Evolutionary conservation across 1,140 invertebrate species (phyloP).

Genomic region (Orchestia grillus): DNA sequence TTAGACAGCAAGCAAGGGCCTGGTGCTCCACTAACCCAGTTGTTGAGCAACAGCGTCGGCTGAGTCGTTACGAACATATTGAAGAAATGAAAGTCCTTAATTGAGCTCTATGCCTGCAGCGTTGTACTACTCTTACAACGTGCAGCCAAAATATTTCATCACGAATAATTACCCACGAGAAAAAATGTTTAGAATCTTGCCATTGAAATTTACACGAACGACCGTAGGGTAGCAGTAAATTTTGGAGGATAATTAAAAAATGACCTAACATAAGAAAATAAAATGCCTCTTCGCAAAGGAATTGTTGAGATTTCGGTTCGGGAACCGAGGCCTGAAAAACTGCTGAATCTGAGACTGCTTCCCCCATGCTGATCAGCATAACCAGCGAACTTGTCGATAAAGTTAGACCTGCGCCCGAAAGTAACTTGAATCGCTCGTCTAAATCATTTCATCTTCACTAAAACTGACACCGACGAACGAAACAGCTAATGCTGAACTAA

Average conservation of each 20-base stretch:
- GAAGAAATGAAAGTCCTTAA: not conserved
- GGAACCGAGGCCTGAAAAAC: not conserved
- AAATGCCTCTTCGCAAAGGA: not conserved
- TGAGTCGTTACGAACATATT: not conserved
- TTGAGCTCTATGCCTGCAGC: not conserved
- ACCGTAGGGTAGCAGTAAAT: too few relatives aligned
- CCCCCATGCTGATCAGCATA: not conserved
- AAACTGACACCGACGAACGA: not conserved
- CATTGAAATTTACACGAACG: not conserved
- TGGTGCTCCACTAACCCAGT: not conserved
- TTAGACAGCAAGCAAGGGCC: too few relatives aligned
- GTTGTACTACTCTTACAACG: too few relatives aligned
- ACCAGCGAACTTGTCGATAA: not conserved
- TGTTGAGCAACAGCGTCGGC: not conserved
- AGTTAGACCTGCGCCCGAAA: not conserved
- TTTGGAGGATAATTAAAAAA: not conserved
- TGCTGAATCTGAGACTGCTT: not conserved
- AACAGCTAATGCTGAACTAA: not conserved
- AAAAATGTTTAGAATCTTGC: not conserved
- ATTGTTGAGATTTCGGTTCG: not conserved
- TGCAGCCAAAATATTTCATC: too few relatives aligned
- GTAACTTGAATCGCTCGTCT: not conserved
- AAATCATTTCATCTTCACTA: conserved; percentile 2
- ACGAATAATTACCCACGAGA: not conserved
- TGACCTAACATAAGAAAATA: not conserved